These are phyloP conservation scores for Aricia agestis DNA, from an alignment of 1,140 invertebrate species.

Conservation along the genomic window DNA sequence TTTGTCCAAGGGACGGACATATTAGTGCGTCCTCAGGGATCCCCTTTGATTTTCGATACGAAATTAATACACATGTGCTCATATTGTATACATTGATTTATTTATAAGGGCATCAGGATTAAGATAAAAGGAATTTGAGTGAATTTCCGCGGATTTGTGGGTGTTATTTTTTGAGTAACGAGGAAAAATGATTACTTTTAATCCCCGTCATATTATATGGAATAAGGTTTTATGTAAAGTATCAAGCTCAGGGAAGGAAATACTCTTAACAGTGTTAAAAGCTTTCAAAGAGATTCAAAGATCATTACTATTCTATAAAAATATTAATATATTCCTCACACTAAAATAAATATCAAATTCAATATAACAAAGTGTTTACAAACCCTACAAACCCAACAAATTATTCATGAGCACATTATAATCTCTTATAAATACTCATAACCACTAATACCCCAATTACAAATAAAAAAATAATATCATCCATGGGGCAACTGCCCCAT, in stretches of 20 bases:
- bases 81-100: slow-evolving; percentile 27
- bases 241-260: no score
- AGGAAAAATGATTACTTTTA: background rate
- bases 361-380: no score
- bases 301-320: no score
- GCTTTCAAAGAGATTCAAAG: no score
- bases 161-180: background rate
- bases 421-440: slow-evolving; percentile 1
- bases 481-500: slow-evolving; percentile 47
- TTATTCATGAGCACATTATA: background rate
- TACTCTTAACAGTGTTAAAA: no score
- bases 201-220: background rate
- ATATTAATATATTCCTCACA: no score
- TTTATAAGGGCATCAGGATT: slow-evolving; percentile 31
- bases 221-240: background rate
- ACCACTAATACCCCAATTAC: slow-evolving; percentile 16
- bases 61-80: slow-evolving; percentile 57
- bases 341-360: no score
- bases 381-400: background rate
- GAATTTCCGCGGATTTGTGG: slow-evolving; percentile 5
- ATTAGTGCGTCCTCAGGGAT: slow-evolving; percentile 54
- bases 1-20: slow-evolving; percentile 59
- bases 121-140: slow-evolving; percentile 21
- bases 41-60: slow-evolving; percentile 68
- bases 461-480: slow-evolving; percentile 48